Evolutionary conservation across 1,140 invertebrate species (phyloP), one percentile per base, ranked within the genome.

Genomic region (Dreissena rostriformis): DNA sequence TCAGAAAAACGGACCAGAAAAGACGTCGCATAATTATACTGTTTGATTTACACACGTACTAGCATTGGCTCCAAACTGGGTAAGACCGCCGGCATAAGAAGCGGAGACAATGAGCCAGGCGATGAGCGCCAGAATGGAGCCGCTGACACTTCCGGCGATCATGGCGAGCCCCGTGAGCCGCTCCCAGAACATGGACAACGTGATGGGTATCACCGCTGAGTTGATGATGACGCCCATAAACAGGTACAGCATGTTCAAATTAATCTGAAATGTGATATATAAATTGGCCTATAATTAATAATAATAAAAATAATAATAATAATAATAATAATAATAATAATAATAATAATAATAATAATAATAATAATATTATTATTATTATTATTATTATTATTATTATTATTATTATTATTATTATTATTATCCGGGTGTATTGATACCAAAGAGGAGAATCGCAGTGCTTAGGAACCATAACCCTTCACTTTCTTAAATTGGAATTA

Each of bases 181-280:
- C 39, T 91, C 87, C 94, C 94, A 94, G 87, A 90, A 92, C 87
- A 94, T 92, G 63, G 90, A 86, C 19, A 94, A 77, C 6, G 87
- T 76, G 55, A 94, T 93, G 6, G 94, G 94, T 24, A 93, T 78
- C 1, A 94, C 94, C 7, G 93, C 93, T 17, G 93, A 93, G 15
- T 94, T 93, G 51, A 94, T 92, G 49, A 94, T 83, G 61, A 94
- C 88, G 5, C 94, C 94, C 92, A 93, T 94, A 74, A 94, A 93
- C 22, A 91, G 84, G 77, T 94, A 94, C 0, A 94, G 84, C 92
- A 93, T 94, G 19, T 88, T 87, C 12, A 94, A 82, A 57, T 90
- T 93, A 1, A 94, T 75, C 89, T 93, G 85, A 14, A 88, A 87
- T 24, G 52, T 39, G 39, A 8, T 39, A 39, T 8, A 39, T 2